phyloP scores from a whole-genome alignment of 2,888 invertebrate species.

The Drosophila ustulata region DNA sequence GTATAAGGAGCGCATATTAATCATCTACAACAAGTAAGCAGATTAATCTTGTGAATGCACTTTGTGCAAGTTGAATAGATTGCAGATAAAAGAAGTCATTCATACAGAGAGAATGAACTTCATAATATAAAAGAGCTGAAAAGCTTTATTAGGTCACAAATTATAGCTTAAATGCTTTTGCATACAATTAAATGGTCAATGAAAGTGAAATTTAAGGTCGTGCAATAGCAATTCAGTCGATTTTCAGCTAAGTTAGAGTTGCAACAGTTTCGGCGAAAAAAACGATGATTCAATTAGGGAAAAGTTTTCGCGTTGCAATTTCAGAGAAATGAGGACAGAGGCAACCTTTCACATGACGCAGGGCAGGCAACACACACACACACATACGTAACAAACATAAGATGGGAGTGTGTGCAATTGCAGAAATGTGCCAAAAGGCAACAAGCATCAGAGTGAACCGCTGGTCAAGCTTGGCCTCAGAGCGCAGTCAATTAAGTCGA shows the following conservation, averaged over 20 bases:
- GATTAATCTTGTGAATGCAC: background rate
- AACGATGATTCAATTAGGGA: constrained; percentile 34
- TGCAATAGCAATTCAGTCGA: background rate
- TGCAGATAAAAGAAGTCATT: background rate
- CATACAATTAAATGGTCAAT: background rate
- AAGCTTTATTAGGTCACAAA: background rate
- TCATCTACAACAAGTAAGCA: background rate
- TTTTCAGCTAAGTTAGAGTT: constrained; percentile 1
- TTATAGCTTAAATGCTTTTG: background rate
- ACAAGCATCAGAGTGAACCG: constrained; percentile 12
- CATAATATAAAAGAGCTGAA: background rate
- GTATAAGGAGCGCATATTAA: background rate
- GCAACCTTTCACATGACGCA: constrained; percentile 64
- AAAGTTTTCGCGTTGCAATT: constrained; percentile 12
- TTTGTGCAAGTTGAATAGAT: background rate
- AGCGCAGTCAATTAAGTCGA: constrained; percentile 61
- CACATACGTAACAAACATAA: constrained; percentile 12
- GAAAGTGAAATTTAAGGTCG: constrained; percentile 1
- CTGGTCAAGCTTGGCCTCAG: constrained; percentile 19
- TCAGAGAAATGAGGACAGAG: constrained; percentile 13
- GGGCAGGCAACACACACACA: background rate
- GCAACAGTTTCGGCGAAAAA: background rate
- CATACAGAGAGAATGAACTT: background rate
- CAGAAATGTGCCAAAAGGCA: constrained; percentile 48
- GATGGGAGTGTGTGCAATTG: constrained; percentile 15